A percentile compares a stretch with the other conserved stretches of the same genome.
Evolutionary conservation across 2,888 invertebrate species (phyloP).

Genomic region (Apamea sordens): DNA sequence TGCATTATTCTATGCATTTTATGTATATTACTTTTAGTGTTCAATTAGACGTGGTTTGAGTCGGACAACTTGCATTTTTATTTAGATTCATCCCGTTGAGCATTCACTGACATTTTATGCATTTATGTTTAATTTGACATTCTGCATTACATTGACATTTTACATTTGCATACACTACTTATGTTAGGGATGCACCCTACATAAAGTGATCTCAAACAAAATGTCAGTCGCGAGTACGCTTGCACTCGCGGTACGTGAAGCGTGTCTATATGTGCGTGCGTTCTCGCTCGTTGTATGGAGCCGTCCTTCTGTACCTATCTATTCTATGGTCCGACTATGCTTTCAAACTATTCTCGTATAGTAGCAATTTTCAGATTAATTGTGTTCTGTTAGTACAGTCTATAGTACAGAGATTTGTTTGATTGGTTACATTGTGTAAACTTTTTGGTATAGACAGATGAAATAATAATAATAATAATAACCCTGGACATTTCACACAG

Average conservation of each 20-base stretch:
- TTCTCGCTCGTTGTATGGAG: neutral
- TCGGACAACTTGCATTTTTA: too few relatives aligned
- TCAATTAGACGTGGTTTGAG: too few relatives aligned
- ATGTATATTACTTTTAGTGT: too few relatives aligned
- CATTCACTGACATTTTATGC: too few relatives aligned
- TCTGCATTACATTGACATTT: too few relatives aligned
- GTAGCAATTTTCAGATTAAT: conserved; percentile 35
- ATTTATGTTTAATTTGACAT: too few relatives aligned
- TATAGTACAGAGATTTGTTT: conserved; percentile 19
- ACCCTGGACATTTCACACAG: too few relatives aligned
- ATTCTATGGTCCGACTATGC: neutral
- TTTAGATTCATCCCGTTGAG: too few relatives aligned
- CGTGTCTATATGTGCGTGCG: neutral
- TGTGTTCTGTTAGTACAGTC: conserved; percentile 7
- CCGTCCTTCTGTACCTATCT: neutral
- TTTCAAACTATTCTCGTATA: conserved; percentile 27
- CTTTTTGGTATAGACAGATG: neutral
- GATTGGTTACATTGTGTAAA: neutral
- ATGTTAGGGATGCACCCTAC: too few relatives aligned
- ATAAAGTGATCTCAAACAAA: neutral
- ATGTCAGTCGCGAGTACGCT: neutral
- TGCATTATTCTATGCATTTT: too few relatives aligned
- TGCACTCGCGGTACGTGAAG: neutral
- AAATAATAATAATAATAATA: too few relatives aligned
- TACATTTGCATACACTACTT: too few relatives aligned